Evolutionary conservation across 2,113 vertebrate genomes (phyloP).

Genomic region (Progne subis): DNA sequence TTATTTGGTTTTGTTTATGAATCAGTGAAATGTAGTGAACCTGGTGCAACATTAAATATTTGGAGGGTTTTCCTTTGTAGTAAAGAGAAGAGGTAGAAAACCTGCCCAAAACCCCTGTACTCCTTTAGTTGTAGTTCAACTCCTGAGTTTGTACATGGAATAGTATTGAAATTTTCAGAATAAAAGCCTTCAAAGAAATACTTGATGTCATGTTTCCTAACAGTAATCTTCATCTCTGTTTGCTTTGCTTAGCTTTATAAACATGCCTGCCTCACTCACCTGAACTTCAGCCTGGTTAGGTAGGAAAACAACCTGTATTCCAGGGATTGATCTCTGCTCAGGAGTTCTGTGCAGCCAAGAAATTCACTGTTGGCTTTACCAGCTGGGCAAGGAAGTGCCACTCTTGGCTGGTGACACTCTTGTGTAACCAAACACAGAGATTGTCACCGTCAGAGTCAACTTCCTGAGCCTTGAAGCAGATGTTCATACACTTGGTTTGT

Average conservation of each 20-base stretch:
- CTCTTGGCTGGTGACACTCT: not conserved
- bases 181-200: not conserved
- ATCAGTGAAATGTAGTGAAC: not conserved
- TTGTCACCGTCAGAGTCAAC: rapidly evolving
- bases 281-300: slow-evolving; percentile 27
- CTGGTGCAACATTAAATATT: not conserved
- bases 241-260: slow-evolving; percentile 19
- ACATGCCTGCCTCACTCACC: not conserved
- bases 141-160: not conserved
- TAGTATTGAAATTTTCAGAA: not conserved
- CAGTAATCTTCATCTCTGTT: slow-evolving; percentile 3
- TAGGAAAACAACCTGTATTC: not conserved
- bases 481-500: not conserved
- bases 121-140: not conserved
- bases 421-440: not conserved
- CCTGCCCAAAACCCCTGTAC: not conserved
- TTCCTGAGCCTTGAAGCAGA: not conserved
- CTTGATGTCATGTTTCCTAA: not conserved
- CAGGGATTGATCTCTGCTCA: not conserved
- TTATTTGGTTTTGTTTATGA: not conserved
- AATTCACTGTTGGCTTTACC: not conserved
- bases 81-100: not conserved
- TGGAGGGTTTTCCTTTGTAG: not conserved
- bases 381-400: not conserved
- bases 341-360: not conserved